These are phyloP conservation scores for Palythoa caribaeorum DNA, from an alignment of 92 coral and sea anemone species.

Conservation along the genomic window DNA sequence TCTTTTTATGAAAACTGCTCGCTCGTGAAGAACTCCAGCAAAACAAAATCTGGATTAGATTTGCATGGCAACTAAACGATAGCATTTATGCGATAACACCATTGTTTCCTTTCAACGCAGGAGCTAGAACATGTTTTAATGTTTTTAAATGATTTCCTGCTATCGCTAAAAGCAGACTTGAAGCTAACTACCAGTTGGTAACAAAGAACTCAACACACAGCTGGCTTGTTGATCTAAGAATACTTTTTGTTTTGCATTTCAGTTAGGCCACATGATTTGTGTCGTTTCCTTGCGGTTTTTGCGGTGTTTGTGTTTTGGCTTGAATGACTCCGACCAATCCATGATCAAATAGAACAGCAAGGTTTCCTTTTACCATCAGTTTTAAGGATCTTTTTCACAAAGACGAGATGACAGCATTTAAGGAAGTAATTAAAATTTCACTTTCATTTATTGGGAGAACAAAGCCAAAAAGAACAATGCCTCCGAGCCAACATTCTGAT, in stretches of 20 bases:
- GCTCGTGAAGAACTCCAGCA: constrained; percentile 28
- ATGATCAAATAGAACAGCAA: constrained; percentile 1
- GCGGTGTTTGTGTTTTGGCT: constrained; percentile 72
- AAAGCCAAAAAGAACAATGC: constrained; percentile 75
- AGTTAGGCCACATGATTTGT: constrained; percentile 63
- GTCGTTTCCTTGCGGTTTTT: constrained; percentile 74
- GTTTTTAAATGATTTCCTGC: constrained; percentile 72
- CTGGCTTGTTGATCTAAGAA: constrained; percentile 48
- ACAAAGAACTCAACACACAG: constrained; percentile 70
- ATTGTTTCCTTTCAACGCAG: neutral
- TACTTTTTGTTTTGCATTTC: constrained; percentile 14
- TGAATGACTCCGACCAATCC: neutral
- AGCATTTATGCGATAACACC: constrained; percentile 25
- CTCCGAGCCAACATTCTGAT: constrained; percentile 71
- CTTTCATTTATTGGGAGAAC: constrained; percentile 82
- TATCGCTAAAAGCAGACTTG: constrained; percentile 32
- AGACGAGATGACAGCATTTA: constrained; percentile 69
- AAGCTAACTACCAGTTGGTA: constrained; percentile 46
- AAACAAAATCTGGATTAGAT: constrained; percentile 30
- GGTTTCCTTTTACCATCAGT: neutral
- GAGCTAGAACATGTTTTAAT: constrained; percentile 65
- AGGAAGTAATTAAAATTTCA: constrained; percentile 96
- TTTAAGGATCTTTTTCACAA: constrained; percentile 36
- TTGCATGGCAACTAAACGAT: constrained; percentile 24
- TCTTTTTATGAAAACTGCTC: constrained; percentile 1